Base-by-base conservation (phyloP, 1,140 invertebrate species). In the Neuroterus valhalla region DNA sequence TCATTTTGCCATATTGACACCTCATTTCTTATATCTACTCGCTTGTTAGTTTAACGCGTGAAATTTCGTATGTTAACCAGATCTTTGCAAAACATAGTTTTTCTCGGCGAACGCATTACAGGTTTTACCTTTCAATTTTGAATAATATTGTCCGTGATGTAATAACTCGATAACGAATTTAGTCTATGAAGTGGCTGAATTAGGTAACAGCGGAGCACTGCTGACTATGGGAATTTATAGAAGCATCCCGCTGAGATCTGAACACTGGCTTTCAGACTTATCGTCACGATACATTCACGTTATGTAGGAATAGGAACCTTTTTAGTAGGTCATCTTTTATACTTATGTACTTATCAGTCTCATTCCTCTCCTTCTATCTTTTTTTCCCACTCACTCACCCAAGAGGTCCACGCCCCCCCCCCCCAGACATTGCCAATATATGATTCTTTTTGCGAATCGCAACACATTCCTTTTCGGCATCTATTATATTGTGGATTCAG, bases 201-300 rank as follows among this genome's bases (percentile, higher is more conserved):
- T 62, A 62, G 21, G 55, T 62, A 62, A 62, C 55, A 38, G 31
- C n/a, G 12, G 55, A 62, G 31, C 55, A 62, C 55, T 26, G 55
- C 55, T 31, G 55, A 26, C 23, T 62, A 62, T 62, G 31, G 26
- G 55, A 62, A 62, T 62, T 62, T 62, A 62, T 62, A 62, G 55
- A 62, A 62, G 55, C 55, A n/a, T 62, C 55, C 55, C 55, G 55
- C 55, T 62, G 55, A 62, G 55, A 62, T 62, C 55, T 62, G 55
- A 62, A 38, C 55, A 23, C 55, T 62, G 55, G n/a, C 46, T 48
- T n/a, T 48, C 46, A n/a, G 46, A 48, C 46, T 48, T 15, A 5
- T 38, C 46, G 55, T 62, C 55, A 62, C 55, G 55, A 62, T 62
- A 62, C 55, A 38, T 62, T 62, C 26, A 26, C 55, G 14, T 62